phyloP scores from a whole-genome alignment of 2,888 invertebrate species.

The Caenorhabditis imperialis region DNA sequence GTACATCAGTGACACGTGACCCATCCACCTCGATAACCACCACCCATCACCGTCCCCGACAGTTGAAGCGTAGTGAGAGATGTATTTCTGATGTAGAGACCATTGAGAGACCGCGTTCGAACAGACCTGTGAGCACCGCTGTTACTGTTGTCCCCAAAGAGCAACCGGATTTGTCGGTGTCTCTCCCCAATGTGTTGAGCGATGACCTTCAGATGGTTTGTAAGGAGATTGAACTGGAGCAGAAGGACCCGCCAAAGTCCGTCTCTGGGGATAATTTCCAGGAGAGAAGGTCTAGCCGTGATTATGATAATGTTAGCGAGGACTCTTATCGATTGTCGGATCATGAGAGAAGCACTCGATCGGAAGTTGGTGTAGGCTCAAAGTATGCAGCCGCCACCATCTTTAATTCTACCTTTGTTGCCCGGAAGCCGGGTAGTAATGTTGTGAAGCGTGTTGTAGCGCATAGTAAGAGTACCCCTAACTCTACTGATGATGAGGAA shows the following conservation, averaged over 20 bases:
- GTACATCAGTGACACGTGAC: constrained; percentile 53
- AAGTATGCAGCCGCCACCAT: constrained; percentile 53
- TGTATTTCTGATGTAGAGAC: constrained; percentile 58
- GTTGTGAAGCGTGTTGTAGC: constrained; percentile 72
- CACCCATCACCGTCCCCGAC: constrained; percentile 49
- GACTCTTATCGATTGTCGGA: constrained; percentile 75
- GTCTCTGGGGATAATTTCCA: constrained; percentile 75
- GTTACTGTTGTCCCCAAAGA: constrained; percentile 40
- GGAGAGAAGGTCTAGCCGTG: constrained; percentile 52
- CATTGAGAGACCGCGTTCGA: constrained; percentile 43
- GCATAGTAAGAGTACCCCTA: constrained; percentile 60
- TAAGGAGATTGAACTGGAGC: constrained; percentile 59
- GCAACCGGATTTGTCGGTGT: constrained; percentile 66
- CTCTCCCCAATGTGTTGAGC: constrained; percentile 75
- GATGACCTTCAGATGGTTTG: constrained; percentile 72
- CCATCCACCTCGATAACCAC: constrained; percentile 37
- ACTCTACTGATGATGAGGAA: constrained; percentile 63
- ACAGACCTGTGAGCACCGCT: constrained; percentile 43
- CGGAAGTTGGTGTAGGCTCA: constrained; percentile 56
- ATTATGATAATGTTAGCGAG: constrained; percentile 74
- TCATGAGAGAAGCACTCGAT: constrained; percentile 61
- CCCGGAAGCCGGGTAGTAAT: constrained; percentile 72
- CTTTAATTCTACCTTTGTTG: constrained; percentile 71
- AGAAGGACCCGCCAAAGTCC: constrained; percentile 67
- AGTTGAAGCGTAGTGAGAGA: constrained; percentile 51